phyloP scores from a whole-genome alignment of 2,797 vertebrate genomes.

The Orestias chungarensis region DNA sequence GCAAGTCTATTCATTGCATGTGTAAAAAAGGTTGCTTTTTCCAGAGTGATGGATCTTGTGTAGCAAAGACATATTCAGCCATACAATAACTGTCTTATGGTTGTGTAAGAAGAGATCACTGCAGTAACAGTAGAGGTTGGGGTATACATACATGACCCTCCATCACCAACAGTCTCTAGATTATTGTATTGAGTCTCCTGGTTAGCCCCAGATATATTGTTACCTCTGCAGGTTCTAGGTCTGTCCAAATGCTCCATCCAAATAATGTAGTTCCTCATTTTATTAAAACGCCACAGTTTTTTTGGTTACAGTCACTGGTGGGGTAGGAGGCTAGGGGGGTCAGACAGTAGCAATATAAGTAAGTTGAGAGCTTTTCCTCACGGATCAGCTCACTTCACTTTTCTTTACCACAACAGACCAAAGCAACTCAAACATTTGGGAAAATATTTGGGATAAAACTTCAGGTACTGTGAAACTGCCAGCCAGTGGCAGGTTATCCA shows the following conservation, averaged over 20 bases:
- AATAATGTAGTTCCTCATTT: not conserved
- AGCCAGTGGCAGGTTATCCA: slow-evolving; percentile 43
- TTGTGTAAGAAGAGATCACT: not conserved
- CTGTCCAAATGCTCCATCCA: not conserved
- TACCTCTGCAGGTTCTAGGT: not conserved
- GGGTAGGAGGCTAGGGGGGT: too few relatives aligned
- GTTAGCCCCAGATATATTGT: too few relatives aligned
- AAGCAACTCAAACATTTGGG: not conserved
- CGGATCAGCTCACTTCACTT: too few relatives aligned
- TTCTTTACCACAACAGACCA: not conserved
- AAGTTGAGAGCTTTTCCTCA: not conserved
- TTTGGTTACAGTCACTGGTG: too few relatives aligned
- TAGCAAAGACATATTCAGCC: not conserved
- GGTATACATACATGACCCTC: not conserved
- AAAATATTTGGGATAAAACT: slow-evolving; percentile 9
- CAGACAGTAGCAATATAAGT: not conserved
- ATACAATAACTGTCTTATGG: not conserved
- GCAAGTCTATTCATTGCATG: not conserved
- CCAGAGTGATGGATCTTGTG: not conserved
- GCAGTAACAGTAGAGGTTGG: not conserved
- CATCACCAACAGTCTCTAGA: not conserved
- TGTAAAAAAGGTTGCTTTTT: too few relatives aligned
- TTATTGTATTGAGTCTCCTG: too few relatives aligned
- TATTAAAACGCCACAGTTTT: too few relatives aligned
- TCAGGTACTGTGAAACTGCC: slow-evolving; percentile 37